Evolutionary conservation across 2,888 invertebrate species (phyloP).

Genomic region (Troglohyphantes excavatus): DNA sequence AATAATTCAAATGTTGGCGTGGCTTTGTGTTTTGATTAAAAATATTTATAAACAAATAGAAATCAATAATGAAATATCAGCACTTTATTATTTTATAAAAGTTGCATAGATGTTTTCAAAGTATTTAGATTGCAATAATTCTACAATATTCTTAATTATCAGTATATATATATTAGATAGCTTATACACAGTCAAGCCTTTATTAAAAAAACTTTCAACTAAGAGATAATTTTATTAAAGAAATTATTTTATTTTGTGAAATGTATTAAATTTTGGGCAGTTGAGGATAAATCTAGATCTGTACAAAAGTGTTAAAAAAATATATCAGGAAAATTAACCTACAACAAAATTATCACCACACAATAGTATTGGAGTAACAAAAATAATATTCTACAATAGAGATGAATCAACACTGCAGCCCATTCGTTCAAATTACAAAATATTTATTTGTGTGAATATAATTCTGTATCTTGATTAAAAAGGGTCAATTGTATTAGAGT

Average conservation of each 20-base stretch:
- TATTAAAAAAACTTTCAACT: background rate
- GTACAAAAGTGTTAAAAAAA: background rate
- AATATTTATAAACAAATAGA: background rate
- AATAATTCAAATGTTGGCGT: too few relatives aligned
- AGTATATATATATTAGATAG: background rate
- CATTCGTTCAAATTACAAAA: too few relatives aligned
- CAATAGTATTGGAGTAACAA: too few relatives aligned
- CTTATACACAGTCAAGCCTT: background rate
- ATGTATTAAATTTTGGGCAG: background rate
- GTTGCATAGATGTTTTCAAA: background rate
- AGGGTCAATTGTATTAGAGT: too few relatives aligned
- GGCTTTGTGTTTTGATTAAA: too few relatives aligned
- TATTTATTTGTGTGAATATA: too few relatives aligned
- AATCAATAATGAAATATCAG: background rate
- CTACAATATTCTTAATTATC: background rate
- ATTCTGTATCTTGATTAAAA: too few relatives aligned
- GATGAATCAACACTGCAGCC: too few relatives aligned
- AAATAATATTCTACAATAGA: too few relatives aligned
- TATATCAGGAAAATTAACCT: too few relatives aligned
- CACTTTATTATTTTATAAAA: background rate
- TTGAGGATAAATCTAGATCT: background rate
- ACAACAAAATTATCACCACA: too few relatives aligned
- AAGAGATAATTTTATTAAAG: background rate
- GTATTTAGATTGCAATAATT: background rate
- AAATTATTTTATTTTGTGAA: background rate